Conservation (phyloP, 2,888 invertebrate genomes). For the Nomada fucata region DNA sequence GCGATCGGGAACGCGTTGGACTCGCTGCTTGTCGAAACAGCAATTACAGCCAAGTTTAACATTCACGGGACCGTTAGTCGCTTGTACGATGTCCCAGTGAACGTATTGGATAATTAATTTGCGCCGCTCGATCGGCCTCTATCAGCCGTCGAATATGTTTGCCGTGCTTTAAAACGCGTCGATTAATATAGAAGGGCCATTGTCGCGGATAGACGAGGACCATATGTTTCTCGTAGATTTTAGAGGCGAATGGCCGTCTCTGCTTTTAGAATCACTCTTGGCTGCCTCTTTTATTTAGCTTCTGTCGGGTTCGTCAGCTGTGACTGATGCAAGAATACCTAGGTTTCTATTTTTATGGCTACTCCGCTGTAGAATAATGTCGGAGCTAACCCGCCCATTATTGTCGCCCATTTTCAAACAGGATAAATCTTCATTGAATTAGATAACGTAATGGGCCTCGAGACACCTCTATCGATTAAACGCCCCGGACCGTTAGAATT, state of each 20-base stretch:
- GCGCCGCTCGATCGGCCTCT: constrained; percentile 43
- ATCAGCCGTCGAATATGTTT: constrained; percentile 3
- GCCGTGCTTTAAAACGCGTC: constrained; percentile 23
- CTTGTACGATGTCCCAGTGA: constrained; percentile 1
- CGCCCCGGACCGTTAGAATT: not conserved
- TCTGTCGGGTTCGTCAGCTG: not conserved
- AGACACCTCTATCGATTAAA: constrained; percentile 11
- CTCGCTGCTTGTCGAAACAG: constrained; percentile 1
- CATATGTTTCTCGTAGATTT: not conserved
- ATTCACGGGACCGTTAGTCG: constrained; percentile 26
- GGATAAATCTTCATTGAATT: too few species aligned
- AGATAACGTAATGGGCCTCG: too few species aligned
- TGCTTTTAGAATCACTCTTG: not conserved
- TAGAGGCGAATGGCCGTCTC: not conserved
- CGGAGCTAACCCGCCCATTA: too few species aligned
- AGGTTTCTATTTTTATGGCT: too few species aligned
- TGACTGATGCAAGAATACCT: not conserved
- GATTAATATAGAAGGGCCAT: constrained; percentile 29
- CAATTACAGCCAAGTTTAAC: constrained; percentile 26
- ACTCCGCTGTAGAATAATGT: too few species aligned
- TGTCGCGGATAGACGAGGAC: not conserved
- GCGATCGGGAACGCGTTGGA: not conserved
- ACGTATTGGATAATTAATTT: constrained; percentile 60
- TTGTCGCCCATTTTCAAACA: too few species aligned
- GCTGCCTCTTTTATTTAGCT: constrained; percentile 1